Evolutionary conservation across 2,888 invertebrate species (phyloP).

Genomic region (Mesorhabditis sp.): DNA sequence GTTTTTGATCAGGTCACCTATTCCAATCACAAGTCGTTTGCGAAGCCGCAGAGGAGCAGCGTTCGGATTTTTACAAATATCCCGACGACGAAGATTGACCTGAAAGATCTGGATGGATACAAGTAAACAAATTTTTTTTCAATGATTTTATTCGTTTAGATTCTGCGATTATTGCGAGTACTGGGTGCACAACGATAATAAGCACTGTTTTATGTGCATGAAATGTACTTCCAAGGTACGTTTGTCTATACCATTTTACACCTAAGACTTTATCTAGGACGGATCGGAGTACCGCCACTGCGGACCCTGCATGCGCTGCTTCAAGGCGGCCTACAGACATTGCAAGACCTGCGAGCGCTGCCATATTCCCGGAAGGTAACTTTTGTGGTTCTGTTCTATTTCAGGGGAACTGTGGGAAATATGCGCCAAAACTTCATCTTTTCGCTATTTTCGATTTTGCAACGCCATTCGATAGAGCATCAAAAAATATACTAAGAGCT

Average conservation of each 20-base stretch:
- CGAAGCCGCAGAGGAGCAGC: slow-evolving; percentile 33
- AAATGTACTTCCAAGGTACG: slow-evolving; percentile 42
- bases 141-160: slow-evolving; percentile 17
- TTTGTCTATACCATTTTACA: background rate
- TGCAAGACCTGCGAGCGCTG: slow-evolving; percentile 40
- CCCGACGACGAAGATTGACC: slow-evolving; percentile 25
- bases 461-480: too few species aligned
- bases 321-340: slow-evolving; percentile 44
- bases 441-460: too few species aligned
- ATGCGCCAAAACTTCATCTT: too few species aligned
- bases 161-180: slow-evolving; percentile 43
- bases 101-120: slow-evolving; percentile 35
- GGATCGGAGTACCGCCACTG: slow-evolving; percentile 41
- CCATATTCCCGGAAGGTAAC: slow-evolving; percentile 33
- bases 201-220: slow-evolving; percentile 44
- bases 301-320: slow-evolving; percentile 39
- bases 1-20: slow-evolving; percentile 40
- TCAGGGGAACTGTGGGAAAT: too few species aligned
- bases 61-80: slow-evolving; percentile 51
- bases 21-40: slow-evolving; percentile 44
- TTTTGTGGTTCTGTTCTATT: too few species aligned
- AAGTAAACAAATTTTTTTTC: slow-evolving; percentile 17
- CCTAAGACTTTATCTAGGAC: slow-evolving; percentile 18
- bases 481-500: too few species aligned
- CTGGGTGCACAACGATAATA: slow-evolving; percentile 38